Base-by-base conservation (phyloP, 2,888 invertebrate species). In the Ormyrus thymus region DNA sequence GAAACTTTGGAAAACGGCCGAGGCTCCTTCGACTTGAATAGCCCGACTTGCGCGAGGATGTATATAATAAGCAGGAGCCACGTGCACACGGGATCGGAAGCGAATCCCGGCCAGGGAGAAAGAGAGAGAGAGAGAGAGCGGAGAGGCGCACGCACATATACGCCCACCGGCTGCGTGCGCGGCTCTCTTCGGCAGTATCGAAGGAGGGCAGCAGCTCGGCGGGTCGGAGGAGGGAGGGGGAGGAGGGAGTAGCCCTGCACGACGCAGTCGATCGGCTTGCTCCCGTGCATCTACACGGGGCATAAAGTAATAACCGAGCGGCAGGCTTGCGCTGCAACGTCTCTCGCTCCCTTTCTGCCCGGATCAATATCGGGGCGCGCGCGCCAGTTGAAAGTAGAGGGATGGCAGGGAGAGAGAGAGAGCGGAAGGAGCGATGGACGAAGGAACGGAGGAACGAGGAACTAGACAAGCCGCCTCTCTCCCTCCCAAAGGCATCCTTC, bases 361-460 rank as follows among this genome's bases (percentile, higher is more conserved):
- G 88, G 88, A 88, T 88, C 88, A 87, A 88, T 88, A 88, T 88
- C 86, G 87, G 84, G 80, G 56, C 80, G 76, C 80, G 79, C 82
- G 81, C 81, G 83, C 29, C 29, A 76, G 83, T 84, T 82, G 86
- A 84, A 85, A 84, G 84, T 85, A 84, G 83, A 82, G 72, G 66
- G 84, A 83, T 75, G 84, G 76, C 80, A 77, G 81, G 10, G 45
- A 55, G 72, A 7, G 29, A 13, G 55, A 59, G 48, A 58, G 69
- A 56, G 65, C 58, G 66, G 71, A 70, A 79, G 84, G 81, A 82
- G 82, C 76, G 83, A 82, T 76, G 83, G 79, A 82, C 79, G 82
- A 81, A 82, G 81, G 82, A 81, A 81, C 80, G 81, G 77, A 81
- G 83, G 78, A 82, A 82, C 80, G 77, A 58, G 78, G 62, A 69